These are phyloP conservation scores for Channa maculata DNA, from an alignment of 2,113 vertebrate genomes.

Conservation along the genomic window DNA sequence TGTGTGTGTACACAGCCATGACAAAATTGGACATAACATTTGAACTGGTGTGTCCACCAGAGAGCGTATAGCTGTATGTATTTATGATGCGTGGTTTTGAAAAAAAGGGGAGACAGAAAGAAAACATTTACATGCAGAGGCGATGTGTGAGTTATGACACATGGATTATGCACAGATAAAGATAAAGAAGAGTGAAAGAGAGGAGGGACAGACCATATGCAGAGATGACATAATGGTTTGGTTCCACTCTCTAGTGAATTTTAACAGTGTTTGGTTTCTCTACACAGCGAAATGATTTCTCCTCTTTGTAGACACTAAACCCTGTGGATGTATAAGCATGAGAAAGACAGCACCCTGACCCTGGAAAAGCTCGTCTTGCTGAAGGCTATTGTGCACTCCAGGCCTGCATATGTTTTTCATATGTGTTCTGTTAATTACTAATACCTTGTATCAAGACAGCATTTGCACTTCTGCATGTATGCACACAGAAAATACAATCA, in stretches of 20 bases:
- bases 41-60: constrained; percentile 3
- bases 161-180: constrained; percentile 26
- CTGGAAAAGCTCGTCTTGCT: constrained; percentile 8
- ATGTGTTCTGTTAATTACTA: background rate
- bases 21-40: constrained; percentile 35
- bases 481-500: background rate
- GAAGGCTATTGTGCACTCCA: background rate
- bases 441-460: background rate
- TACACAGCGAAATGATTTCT: constrained; percentile 20
- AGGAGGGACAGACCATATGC: background rate
- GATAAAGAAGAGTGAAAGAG: constrained; percentile 13
- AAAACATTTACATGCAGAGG: constrained; percentile 1
- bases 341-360: background rate
- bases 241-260: constrained; percentile 18
- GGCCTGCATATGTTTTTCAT: constrained; percentile 37
- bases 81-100: background rate
- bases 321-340: constrained; percentile 11
- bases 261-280: constrained; percentile 34
- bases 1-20: constrained; percentile 1
- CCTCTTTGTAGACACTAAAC: constrained; percentile 14
- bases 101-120: constrained; percentile 1
- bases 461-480: background rate
- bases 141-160: constrained; percentile 28
- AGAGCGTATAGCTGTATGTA: background rate
- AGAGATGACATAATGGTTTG: constrained; percentile 24